phyloP scores from a whole-genome alignment of 2,888 invertebrate species.

The Lasioglossum malachurum region DNA sequence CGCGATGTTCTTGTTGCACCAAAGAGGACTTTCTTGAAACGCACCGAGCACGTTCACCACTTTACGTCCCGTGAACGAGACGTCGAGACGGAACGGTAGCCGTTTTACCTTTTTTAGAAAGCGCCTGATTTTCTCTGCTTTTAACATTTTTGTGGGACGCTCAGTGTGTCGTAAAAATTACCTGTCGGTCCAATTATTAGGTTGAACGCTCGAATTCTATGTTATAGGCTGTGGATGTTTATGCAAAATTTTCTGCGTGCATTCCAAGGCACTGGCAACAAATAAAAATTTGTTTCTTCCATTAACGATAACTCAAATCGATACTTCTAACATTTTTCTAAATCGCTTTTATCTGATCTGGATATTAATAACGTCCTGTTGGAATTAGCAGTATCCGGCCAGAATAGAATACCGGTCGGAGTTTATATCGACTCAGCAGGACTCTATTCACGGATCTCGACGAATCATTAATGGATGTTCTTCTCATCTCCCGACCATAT shows the following conservation, averaged over 20 bases:
- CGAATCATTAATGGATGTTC: conserved; percentile 40
- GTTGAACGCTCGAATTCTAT: neutral
- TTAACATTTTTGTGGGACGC: neutral
- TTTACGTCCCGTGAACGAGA: neutral
- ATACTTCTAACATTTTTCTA: neutral
- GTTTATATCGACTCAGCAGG: neutral
- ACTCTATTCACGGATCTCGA: conserved; percentile 11
- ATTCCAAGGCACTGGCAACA: neutral
- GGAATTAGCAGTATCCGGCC: conserved; percentile 4
- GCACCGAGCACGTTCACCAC: neutral
- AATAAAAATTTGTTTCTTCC: neutral
- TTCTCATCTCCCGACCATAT: conserved; percentile 36
- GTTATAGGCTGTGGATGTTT: too few species aligned
- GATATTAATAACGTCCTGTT: conserved; percentile 7
- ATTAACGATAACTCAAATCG: too few species aligned
- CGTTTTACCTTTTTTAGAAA: neutral
- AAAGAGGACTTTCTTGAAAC: neutral
- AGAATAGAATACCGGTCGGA: conserved; percentile 14
- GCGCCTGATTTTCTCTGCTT: neutral
- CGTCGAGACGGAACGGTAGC: neutral
- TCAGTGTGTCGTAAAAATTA: neutral
- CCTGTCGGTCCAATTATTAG: neutral
- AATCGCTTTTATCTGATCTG: neutral
- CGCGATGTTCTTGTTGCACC: conserved; percentile 6
- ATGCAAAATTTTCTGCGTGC: neutral